Conservation (phyloP, 2,797 vertebrate genomes). For the Fratercula arctica region DNA sequence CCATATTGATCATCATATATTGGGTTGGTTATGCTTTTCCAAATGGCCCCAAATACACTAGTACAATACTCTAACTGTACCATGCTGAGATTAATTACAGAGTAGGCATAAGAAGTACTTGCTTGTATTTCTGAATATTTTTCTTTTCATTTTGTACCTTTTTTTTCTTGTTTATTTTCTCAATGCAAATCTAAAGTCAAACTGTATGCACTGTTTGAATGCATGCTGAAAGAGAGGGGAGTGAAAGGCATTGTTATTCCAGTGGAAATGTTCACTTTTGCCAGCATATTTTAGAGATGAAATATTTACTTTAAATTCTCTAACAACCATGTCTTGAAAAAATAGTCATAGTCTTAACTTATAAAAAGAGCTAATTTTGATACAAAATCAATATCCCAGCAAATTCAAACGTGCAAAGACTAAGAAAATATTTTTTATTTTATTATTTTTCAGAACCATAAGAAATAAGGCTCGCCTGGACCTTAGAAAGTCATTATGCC, state of each 20-base stretch:
- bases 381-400: not conserved
- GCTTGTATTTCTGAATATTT: not conserved
- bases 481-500: not conserved
- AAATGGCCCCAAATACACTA: not conserved
- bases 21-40: not conserved
- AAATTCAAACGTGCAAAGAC: not conserved
- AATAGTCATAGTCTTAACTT: not conserved
- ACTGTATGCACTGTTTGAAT: not conserved
- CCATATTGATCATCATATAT: not conserved
- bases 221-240: not conserved
- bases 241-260: not conserved
- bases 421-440: not conserved
- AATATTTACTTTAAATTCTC: not conserved
- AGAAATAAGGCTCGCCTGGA: not conserved
- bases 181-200: accelerated
- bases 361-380: not conserved
- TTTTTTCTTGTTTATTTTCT: not conserved
- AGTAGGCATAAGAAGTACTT: not conserved
- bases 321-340: not conserved
- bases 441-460: not conserved
- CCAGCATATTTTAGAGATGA: not conserved
- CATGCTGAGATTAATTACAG: not conserved
- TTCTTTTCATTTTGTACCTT: not conserved
- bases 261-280: not conserved
- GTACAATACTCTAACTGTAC: not conserved